Evolutionary conservation across 2,797 vertebrate genomes (phyloP).

Genomic region (Tympanoctomys barrerae): DNA sequence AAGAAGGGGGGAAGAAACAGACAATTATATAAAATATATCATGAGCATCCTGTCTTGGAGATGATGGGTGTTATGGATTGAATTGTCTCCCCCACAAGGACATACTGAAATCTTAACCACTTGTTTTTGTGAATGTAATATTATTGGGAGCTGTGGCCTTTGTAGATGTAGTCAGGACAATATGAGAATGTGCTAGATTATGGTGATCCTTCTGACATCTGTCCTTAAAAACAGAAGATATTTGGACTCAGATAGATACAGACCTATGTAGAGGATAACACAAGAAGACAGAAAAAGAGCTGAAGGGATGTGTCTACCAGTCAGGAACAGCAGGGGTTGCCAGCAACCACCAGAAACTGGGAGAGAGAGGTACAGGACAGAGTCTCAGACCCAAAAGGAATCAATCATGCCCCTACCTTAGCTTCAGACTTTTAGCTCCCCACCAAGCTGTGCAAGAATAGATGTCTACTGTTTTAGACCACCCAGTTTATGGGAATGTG

Average conservation of each 20-base stretch:
- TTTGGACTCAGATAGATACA: neutral
- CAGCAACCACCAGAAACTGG: neutral
- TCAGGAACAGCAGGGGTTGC: neutral
- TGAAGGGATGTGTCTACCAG: too few species aligned
- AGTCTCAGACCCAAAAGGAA: neutral
- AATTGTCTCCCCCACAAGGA: neutral
- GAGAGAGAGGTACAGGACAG: neutral
- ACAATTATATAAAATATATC: neutral
- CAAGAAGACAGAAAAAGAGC: neutral
- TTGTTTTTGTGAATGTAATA: neutral
- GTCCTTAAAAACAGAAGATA: neutral
- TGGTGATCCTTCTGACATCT: neutral
- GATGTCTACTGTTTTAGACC: conserved; percentile 11
- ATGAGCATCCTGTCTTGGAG: neutral
- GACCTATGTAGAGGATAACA: neutral
- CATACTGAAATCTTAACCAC: neutral
- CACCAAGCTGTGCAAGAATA: neutral
- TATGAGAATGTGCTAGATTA: neutral
- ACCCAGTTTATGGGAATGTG: conserved; percentile 37
- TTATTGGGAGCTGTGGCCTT: neutral
- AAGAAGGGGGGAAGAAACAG: neutral
- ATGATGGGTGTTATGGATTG: neutral
- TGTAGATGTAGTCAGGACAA: neutral
- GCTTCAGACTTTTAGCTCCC: neutral
- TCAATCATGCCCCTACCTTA: neutral